Evolutionary conservation across 2,888 invertebrate genomes (phyloP).

Genomic region (Volucella inflata): DNA sequence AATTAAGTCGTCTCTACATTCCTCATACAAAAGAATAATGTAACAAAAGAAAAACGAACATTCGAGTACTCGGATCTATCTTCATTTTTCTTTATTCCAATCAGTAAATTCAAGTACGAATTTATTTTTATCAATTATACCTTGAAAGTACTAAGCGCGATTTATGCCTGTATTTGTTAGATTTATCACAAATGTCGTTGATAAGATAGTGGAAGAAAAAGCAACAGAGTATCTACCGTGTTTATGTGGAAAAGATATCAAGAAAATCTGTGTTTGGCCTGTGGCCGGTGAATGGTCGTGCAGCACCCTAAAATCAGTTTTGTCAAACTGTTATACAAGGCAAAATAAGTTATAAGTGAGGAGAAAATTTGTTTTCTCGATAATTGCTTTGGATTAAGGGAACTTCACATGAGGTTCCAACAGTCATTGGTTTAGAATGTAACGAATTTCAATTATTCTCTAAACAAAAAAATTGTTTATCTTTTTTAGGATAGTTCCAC

Average conservation of each 20-base stretch:
- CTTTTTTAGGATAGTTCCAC: too few species aligned
- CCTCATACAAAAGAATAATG: slow-evolving; percentile 2
- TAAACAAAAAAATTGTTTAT: too few species aligned
- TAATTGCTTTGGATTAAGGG: too few species aligned
- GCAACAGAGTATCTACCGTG: slow-evolving; percentile 30
- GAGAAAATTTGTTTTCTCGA: too few species aligned
- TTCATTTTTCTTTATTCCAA: slow-evolving; percentile 16
- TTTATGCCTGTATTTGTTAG: slow-evolving; percentile 35
- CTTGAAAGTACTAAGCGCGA: slow-evolving; percentile 51
- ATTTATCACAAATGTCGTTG: slow-evolving; percentile 64
- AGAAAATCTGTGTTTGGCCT: neutral
- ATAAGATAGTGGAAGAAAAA: slow-evolving; percentile 62
- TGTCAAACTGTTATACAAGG: too few species aligned
- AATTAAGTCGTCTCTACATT: slow-evolving; percentile 28
- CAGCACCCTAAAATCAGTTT: too few species aligned
- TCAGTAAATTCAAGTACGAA: slow-evolving; percentile 50
- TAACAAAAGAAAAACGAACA: neutral
- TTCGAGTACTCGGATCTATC: neutral
- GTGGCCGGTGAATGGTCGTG: too few species aligned
- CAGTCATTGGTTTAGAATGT: too few species aligned
- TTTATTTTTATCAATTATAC: slow-evolving; percentile 68
- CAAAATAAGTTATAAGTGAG: too few species aligned
- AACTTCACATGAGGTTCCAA: too few species aligned
- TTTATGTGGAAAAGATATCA: slow-evolving; percentile 4
- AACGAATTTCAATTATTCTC: too few species aligned